These are phyloP conservation scores for Chaenodraco wilsoni DNA, from an alignment of 2,797 vertebrate genomes.

Conservation along the genomic window DNA sequence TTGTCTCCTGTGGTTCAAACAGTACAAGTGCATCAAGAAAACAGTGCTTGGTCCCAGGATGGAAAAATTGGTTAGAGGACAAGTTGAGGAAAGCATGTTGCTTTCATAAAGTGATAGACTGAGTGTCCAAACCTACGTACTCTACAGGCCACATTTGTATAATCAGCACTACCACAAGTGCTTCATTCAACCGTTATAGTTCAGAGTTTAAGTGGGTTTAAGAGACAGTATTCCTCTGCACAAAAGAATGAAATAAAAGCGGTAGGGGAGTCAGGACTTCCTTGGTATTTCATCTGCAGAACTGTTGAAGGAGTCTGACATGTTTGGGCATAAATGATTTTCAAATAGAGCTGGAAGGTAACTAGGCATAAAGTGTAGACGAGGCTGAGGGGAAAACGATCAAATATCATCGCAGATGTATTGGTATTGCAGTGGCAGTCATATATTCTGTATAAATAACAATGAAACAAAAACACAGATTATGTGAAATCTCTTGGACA, in stretches of 20 bases:
- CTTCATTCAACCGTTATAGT: too few relatives aligned
- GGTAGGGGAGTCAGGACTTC: not conserved
- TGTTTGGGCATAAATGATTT: not conserved
- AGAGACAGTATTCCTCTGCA: not conserved
- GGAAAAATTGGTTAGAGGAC: conserved; percentile 13
- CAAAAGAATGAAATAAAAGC: not conserved
- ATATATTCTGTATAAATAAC: not conserved
- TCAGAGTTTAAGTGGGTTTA: not conserved
- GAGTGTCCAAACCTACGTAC: conserved; percentile 5
- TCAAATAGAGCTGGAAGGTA: conserved; percentile 1
- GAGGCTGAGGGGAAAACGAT: not conserved
- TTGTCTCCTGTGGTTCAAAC: conserved; percentile 29
- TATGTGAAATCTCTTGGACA: not conserved
- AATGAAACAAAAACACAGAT: not conserved
- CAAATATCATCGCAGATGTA: not conserved
- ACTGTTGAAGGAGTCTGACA: not conserved
- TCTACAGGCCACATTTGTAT: not conserved
- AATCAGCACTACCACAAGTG: not conserved
- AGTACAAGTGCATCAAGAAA: conserved; percentile 26
- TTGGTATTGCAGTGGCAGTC: not conserved
- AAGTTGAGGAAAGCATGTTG: conserved; percentile 18
- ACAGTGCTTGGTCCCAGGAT: conserved; percentile 6
- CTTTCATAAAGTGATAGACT: conserved; percentile 20
- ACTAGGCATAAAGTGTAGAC: not conserved
- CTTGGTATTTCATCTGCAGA: not conserved